phyloP scores from a whole-genome alignment of 1,140 invertebrate species.

The Orussus abietinus region DNA sequence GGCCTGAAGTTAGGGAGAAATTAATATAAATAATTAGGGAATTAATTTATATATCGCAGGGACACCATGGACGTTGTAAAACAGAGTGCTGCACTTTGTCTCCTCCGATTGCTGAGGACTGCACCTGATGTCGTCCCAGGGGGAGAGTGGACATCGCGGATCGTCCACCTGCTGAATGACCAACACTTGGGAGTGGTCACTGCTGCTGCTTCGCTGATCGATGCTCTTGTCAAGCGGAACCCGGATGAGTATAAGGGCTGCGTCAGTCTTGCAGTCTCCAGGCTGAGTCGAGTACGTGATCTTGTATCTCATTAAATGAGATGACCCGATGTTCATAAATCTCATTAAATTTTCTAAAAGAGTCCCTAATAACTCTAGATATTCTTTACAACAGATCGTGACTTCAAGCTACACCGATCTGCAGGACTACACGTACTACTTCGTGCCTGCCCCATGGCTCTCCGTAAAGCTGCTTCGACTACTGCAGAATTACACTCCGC shows the following conservation, averaged over 20 bases:
- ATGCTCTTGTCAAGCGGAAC: slow-evolving; percentile 97
- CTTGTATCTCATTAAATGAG: slow-evolving; percentile 10
- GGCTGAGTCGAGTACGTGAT: slow-evolving; percentile 79
- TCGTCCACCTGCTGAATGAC: slow-evolving; percentile 98
- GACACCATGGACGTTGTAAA: slow-evolving; percentile 99
- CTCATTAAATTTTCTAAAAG: slow-evolving; percentile 3
- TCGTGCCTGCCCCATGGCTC: slow-evolving; percentile 99
- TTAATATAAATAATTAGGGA: too few relatives aligned
- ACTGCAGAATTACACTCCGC: slow-evolving; percentile 97
- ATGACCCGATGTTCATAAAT: slow-evolving; percentile 12
- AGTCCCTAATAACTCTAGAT: slow-evolving; percentile 4
- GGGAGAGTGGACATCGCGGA: slow-evolving; percentile 97
- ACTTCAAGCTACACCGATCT: slow-evolving; percentile 97
- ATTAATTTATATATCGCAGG: too few relatives aligned
- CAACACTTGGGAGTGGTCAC: slow-evolving; percentile 99
- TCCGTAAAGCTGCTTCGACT: slow-evolving; percentile 96
- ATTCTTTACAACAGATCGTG: slow-evolving; percentile 71
- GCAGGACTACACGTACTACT: slow-evolving; percentile 99
- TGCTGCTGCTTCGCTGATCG: slow-evolving; percentile 95
- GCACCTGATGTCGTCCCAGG: slow-evolving; percentile 92
- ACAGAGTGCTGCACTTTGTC: slow-evolving; percentile 96
- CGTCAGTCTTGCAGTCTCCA: slow-evolving; percentile 94
- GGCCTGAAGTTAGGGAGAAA: neutral
- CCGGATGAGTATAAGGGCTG: slow-evolving; percentile 99
- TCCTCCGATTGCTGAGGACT: slow-evolving; percentile 89